Evolutionary conservation across 2,888 invertebrate genomes (phyloP).

Genomic region (Eumerus sabulonum): DNA sequence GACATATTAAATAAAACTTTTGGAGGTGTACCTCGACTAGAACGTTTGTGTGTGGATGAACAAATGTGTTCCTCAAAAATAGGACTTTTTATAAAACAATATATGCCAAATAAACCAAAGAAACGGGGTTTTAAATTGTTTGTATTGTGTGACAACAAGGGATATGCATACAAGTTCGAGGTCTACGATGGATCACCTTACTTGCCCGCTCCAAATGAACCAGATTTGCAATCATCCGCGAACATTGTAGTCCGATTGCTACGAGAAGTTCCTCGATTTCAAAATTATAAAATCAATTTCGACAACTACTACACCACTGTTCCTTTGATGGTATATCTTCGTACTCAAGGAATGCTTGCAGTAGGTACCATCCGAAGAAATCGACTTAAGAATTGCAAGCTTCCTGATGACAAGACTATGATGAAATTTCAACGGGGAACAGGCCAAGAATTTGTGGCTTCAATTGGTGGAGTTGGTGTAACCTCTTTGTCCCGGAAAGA

Average conservation of each 20-base stretch:
- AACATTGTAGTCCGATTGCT: slow-evolving; percentile 1
- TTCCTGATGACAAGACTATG: not conserved
- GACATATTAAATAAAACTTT: not conserved
- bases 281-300: slow-evolving; percentile 2
- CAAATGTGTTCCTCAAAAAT: slow-evolving; percentile 7
- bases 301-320: slow-evolving; percentile 3
- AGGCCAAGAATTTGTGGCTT: no score
- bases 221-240: no score
- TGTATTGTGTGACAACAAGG: not conserved
- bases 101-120: not conserved
- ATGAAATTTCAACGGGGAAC: not conserved
- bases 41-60: not conserved
- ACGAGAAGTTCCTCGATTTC: not conserved
- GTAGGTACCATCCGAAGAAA: slow-evolving; percentile 3
- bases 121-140: not conserved
- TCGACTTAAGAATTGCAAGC: not conserved
- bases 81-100: not conserved
- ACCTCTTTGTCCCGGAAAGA: no score
- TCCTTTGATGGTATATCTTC: not conserved
- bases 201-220: no score
- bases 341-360: not conserved
- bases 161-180: not conserved
- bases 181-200: not conserved
- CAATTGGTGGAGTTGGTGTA: no score
- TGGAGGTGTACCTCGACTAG: not conserved